Base-by-base conservation (phyloP, 1,140 invertebrate species). In the Trichoplusia ni region DNA sequence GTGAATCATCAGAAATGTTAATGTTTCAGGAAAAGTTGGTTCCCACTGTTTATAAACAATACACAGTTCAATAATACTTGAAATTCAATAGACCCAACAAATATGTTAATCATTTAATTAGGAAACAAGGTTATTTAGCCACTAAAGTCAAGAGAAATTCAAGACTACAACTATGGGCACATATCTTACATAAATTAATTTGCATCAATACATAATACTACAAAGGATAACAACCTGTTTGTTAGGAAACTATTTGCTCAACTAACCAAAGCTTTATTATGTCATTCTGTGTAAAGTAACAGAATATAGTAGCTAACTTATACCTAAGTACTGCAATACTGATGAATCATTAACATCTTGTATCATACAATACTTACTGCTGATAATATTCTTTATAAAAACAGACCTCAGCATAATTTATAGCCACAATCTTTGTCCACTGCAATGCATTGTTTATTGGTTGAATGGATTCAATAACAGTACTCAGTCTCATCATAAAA, bases 301-400 rank as follows among this genome's bases (percentile, higher is more conserved):
- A 49, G 9, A 13, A 46, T 16, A 7, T 53, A 54, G 13, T 16
- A 51, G n/a, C n/a, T n/a, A n/a, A n/a, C n/a, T 11, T 21, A 27
- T 35, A 51, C 9, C 9, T 38, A 23, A 40, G 21, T 40, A 33
- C 47, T 16, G 9, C 6, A 9, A 19, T 33, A 40, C 61, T 53
- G 54, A 60, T 85, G 79, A 82, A 79, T 83, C 82, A 85, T 67
- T 82, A 81, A 84, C 79, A 81, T 84, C 79, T 80, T 79, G 59
- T 66, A 78, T 82, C 76, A 71, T 70, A 69, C 72, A 78, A 69
- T 77, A 71, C 75, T 54, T 19, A 18, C 69, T 33, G 29, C 68
- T 81, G 81, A 86, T 86, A 86, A 83, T 64, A 11, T 76, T 82
- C 75, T 81, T 81, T 78, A 76, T 81, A 81, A 83, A 82, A 83